Base-by-base conservation (phyloP, 2,888 invertebrate genomes). In the Nomada ferruginata region DNA sequence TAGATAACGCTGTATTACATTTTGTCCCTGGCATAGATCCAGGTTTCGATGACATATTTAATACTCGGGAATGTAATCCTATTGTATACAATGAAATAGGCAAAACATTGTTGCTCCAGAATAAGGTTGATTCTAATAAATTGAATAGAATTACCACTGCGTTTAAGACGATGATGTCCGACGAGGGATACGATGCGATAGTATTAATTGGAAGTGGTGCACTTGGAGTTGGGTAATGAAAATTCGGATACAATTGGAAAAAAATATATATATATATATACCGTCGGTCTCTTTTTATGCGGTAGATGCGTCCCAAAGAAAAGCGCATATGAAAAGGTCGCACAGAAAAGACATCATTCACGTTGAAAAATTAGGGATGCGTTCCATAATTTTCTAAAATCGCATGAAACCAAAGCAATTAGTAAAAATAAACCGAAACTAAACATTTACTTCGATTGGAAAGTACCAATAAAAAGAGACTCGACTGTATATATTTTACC, bases 191-290 rank as follows among this genome's bases (percentile, higher is more conserved):
- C 89, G 96, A 97, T 92, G 93, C 97, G 63, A 94, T 97, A 69
- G 92, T 98, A 5, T 96, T 97, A 87, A 94, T 98, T 61, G 96
- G 96, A 50, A 96, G 97, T 1, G 98, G 97, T 0, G 95, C 95
- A 1, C 95, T 96, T 65, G 96, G 96, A 74, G 94, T 97, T 9
- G 92, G 92, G 95, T 95, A 91, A 92, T 20, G 7, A 47, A 60
- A 65, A 57, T 57, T 7, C 7, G 44, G n/a, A 36, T 1, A 36
- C 36, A 36, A 36, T 36, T 36, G 7, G 36, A 53, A 13, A 26
- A 70, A 13, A 29, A 20, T n/a, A 20, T 26, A 50, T 20, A 20
- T n/a, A 20, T 26, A 26, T 20, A 20, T 42, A 13, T 23, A 47
- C 15, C 18, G 18, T 10, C 36, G 36, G 7, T 1, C 36, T 36